A percentile compares a stretch with the other conserved stretches of the same genome.
Conservation (phyloP, 2,797 vertebrate species). For the Psittacula echo region DNA sequence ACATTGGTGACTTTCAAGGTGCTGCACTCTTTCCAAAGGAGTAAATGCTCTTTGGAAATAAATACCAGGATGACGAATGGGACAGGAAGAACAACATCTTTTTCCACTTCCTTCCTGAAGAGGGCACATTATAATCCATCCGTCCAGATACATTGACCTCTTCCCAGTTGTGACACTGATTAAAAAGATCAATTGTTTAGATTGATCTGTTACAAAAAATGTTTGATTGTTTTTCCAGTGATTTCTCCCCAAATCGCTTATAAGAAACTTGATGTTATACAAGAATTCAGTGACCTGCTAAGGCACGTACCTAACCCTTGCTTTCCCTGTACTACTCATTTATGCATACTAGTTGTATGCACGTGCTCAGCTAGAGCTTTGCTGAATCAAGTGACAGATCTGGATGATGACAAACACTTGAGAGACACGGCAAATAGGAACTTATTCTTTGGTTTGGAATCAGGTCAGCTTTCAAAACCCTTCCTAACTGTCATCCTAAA, state of each 20-base stretch:
- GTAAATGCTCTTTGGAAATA: not conserved
- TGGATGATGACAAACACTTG: not conserved
- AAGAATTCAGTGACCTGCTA: not conserved
- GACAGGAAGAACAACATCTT: not conserved
- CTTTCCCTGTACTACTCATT: not conserved
- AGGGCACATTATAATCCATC: not conserved
- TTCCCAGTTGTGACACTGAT: not conserved
- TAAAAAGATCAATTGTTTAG: not conserved
- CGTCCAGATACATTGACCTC: not conserved
- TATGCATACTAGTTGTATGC: rapidly evolving
- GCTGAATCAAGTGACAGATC: not conserved
- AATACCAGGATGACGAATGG: not conserved
- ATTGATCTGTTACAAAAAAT: not conserved
- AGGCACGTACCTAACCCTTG: not conserved
- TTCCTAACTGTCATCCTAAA: not conserved
- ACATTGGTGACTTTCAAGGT: not conserved
- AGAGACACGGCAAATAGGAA: not conserved
- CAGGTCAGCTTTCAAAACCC: not conserved
- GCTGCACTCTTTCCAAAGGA: not conserved
- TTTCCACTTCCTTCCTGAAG: not conserved
- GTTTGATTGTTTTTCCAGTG: not conserved
- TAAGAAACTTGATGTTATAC: not conserved
- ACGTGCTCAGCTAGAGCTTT: not conserved
- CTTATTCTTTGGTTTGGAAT: not conserved
- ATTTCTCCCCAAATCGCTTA: not conserved